Base-by-base conservation (phyloP, 2,797 vertebrate genomes). In the Hephaestus fuliginosus region DNA sequence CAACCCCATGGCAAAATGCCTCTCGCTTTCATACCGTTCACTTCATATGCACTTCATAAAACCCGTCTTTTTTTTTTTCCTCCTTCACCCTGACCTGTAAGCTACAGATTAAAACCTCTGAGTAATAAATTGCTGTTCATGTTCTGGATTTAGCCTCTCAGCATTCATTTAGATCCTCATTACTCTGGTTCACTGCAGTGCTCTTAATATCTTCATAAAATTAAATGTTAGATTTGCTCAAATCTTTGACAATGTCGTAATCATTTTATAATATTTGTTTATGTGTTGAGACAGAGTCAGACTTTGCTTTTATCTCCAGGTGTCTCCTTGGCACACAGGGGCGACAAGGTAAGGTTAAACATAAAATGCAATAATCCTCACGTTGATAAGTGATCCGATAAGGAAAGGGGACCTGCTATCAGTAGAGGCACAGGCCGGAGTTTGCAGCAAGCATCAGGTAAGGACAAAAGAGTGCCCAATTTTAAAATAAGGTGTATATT, bases 351-450 rank as follows among this genome's bases (percentile, higher is more conserved):
- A 84, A 82, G 70, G 78, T 25, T 85, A 82, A 80, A 63, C 76
- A 83, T 86, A 71, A 86, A 82, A 83, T 49, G 22, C 61, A 58
- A 64, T 44, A 46, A 60, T 71, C 66, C 70, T 25, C 39, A 70
- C 73, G 75, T 76, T 7, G 60, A 83, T 89, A 81, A 83, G 64
- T 68, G 70, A 81, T 73, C 64, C 2, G 88, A 91, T 87, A 88
- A 80, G 62, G 12, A 74, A 46, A 74, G 30, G 14, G 55, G 48
- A 75, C 44, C 22, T 17, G 30, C 11, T 84, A 83, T 88, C 86
- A 86, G 79, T 14, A 0, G 46, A 36, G 62, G 7, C 25, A 44
- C 74, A 90, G 86, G 81, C 84, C 74, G 43, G 10, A 11, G 36
- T 80, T 78, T 57, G 72, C 70, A 71, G 70, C 58, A 46, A 49